A percentile compares a stretch with the other conserved stretches of the same genome.
These are phyloP conservation scores for Phocoena sinus DNA, from an alignment of 2,113 vertebrate species.

Conservation along the genomic window DNA sequence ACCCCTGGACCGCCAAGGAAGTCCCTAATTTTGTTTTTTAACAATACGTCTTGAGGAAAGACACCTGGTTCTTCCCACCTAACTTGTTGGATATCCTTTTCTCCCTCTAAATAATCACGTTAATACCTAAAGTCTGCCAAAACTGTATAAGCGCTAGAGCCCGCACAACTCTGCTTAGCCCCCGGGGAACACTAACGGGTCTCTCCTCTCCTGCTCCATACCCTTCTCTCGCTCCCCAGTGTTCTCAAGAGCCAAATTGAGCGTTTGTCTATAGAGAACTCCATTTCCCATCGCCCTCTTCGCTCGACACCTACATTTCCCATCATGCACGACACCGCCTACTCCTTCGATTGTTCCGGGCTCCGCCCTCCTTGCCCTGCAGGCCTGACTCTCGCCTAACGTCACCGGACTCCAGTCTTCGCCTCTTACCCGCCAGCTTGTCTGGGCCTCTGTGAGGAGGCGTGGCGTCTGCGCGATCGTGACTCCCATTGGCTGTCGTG, in stretches of 20 bases:
- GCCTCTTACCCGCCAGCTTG: not conserved
- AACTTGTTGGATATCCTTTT: not conserved
- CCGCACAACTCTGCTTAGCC: not conserved
- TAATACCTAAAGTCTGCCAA: not conserved
- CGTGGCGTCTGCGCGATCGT: not conserved
- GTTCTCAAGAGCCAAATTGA: not conserved
- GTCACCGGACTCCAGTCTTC: not conserved
- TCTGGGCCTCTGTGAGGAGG: not conserved
- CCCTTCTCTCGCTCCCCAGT: not conserved
- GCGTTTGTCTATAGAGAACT: not conserved
- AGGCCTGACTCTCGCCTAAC: not conserved
- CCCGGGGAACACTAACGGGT: not conserved
- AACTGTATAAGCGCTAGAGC: not conserved
- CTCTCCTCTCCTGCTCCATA: not conserved
- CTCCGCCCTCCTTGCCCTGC: not conserved
- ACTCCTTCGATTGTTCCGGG: not conserved
- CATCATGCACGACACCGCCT: not conserved
- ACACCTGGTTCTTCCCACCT: not conserved
- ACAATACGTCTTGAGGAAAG: not conserved
- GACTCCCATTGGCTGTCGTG: constrained; percentile 2
- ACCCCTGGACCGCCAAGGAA: no score
- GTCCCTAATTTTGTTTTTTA: not conserved
- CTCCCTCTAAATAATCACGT: not conserved
- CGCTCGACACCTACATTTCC: not conserved
- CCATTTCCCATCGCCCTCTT: constrained; percentile 41